Conservation (phyloP, 2,888 invertebrate genomes). For the Drosophila pegasa region DNA sequence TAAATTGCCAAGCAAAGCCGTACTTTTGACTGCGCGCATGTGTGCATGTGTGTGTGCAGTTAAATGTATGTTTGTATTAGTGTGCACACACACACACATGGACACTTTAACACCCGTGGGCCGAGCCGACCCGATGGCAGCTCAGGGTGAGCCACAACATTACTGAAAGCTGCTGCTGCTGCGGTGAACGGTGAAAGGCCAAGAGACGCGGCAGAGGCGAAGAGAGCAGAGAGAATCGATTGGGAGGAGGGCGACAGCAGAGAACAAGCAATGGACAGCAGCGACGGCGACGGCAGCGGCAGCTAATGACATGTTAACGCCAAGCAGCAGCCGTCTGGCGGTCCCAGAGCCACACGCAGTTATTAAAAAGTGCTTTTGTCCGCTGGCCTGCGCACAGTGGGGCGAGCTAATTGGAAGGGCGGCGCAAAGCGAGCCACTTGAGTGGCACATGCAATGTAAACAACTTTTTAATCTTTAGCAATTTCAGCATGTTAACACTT, state of each 20-base stretch:
- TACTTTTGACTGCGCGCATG: conserved; percentile 9
- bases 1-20: conserved; percentile 49
- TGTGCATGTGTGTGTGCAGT: conserved; percentile 12
- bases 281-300: conserved; percentile 25
- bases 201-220: conserved; percentile 35
- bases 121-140: conserved; percentile 67
- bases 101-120: conserved; percentile 72
- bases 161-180: conserved; percentile 60
- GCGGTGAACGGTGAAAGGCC: conserved; percentile 71
- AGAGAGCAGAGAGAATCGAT: conserved; percentile 17
- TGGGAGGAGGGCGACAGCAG: conserved; percentile 22
- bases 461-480: background rate
- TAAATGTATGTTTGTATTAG: conserved; percentile 10
- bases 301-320: conserved; percentile 79
- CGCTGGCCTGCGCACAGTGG: conserved; percentile 65
- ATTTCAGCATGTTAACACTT: background rate
- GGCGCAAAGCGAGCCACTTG: conserved; percentile 23
- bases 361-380: conserved; percentile 76
- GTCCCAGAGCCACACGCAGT: conserved; percentile 67
- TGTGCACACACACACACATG: conserved; percentile 6
- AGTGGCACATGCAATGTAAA: conserved; percentile 8
- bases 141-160: conserved; percentile 80
- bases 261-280: conserved; percentile 34
- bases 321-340: conserved; percentile 47
- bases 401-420: conserved; percentile 38